Evolutionary conservation across 2,797 vertebrate genomes (phyloP), one percentile per base, ranked within the genome.

Genomic region (Poecilia velifera): DNA sequence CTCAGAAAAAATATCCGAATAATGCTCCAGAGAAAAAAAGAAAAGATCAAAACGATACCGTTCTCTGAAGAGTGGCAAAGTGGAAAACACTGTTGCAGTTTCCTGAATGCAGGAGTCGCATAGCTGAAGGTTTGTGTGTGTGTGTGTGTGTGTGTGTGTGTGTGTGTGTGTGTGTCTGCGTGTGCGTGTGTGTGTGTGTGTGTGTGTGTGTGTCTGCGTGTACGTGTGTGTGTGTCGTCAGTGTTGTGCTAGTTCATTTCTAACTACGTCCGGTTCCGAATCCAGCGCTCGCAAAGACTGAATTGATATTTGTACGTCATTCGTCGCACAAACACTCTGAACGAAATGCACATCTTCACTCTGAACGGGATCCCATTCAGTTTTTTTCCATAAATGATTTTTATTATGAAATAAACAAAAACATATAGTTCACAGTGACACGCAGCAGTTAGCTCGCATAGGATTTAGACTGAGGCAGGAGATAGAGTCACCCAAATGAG

Each of bases 1-100:
- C 76, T 90, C 83, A 84, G 72, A 81, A 89, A 81, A 89, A 91
- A 83, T 83, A 89, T 89, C 79, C 80, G 81, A 70, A 43, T 70
- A 87, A 76, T 72, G 77, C 82, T 83, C 73, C 13, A 43, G 80
- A 75, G 41, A 2, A 41, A 73, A 80, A 82, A 81, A 72, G 77
- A 80, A 81, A 34, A 25, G 18, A 12, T 68, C 36, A 36, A 66
- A 66, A 68, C 39, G 36, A 25, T 68, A 10, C 20, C n/a, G 66
- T 70, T 70, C 39, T 70, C 66, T 70, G 81, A 78, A 79, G 80
- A 80, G 74, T 83, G 73, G 73, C 43, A 77, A 80, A 82, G 73
- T 83, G 80, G 34, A 81, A 25, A 77, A 74, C 59, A 76, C 12
- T 18, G 68, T 80, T 73, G 77, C 74, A 49, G 57, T 81, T 87